Base-by-base conservation (phyloP, 2,113 vertebrate species). In the Papio anubis region DNA sequence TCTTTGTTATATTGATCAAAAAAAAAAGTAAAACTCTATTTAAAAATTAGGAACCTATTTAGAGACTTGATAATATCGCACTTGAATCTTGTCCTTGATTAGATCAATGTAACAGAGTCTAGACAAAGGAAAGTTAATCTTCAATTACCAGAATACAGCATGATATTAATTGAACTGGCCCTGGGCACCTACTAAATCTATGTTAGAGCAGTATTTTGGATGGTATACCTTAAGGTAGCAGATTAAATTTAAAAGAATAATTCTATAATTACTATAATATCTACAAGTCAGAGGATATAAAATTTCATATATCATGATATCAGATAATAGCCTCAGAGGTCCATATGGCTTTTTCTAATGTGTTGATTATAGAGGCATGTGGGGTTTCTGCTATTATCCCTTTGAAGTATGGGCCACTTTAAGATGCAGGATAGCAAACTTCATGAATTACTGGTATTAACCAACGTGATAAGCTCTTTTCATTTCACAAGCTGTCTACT, bases 71-170 rank as follows among this genome's bases (percentile, higher is more conserved):
- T 84, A 78, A 83, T 43, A 97, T 90, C n/a, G 79, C 14, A 81
- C 3, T 43, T 84, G 13, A 76, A 55, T 90, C 5, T 66, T 45
- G 78, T 75, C 68, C 55, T 96, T 88, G 55, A 66, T 14, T 86
- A 32, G 38, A 90, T 89, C 38, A 85, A 76, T 93, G 23, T 57
- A 90, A 94, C 30, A 96, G 55, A 94, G 43, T 89, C 61, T 78
- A 18, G 32, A 95, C n/a, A 96, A 94, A 85, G 40, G 43, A 20
- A 94, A 81, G 13, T 96, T 87, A 87, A 94, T 78, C 38, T 91
- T 96, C 32, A 91, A 57, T 93, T 88, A 96, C 32, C n/a, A 78
- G 93, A 97, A 93, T 50, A 12, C 93, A 85, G 43, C 18, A 92
- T 5, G 8, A 96, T 95, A 97, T 85, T 88, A 93, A 76, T 10